These are phyloP conservation scores for Spongia lamella DNA, from an alignment of 37 sponge, comb jelly and placozoan genomes.

Conservation along the genomic window DNA sequence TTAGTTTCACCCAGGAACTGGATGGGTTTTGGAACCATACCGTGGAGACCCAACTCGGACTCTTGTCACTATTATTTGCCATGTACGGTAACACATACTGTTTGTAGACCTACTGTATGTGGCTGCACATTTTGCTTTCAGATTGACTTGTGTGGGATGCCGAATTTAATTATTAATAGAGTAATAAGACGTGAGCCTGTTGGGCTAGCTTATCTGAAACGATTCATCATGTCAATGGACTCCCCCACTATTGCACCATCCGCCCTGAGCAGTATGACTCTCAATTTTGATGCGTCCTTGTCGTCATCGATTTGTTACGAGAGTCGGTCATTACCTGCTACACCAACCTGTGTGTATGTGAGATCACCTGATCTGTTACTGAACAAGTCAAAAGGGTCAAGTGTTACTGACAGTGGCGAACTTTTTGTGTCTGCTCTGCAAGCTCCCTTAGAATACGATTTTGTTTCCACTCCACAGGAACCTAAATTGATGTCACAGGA, in stretches of 20 bases:
- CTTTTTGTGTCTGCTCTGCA: too few relatives aligned
- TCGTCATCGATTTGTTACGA: too few relatives aligned
- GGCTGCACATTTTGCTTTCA: neutral
- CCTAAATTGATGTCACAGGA: too few relatives aligned
- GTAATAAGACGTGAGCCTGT: constrained; percentile 26
- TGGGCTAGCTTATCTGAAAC: constrained; percentile 1
- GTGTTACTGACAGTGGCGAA: too few relatives aligned
- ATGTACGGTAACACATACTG: neutral
- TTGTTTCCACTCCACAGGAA: too few relatives aligned
- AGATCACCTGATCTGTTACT: too few relatives aligned
- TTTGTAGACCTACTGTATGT: neutral
- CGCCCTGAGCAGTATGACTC: too few relatives aligned
- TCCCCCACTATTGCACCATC: neutral
- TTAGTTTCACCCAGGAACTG: constrained; percentile 17
- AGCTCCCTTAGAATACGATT: too few relatives aligned
- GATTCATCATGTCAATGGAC: constrained; percentile 1
- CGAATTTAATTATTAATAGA: constrained; percentile 17
- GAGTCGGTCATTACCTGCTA: too few relatives aligned
- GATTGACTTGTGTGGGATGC: constrained; percentile 30
- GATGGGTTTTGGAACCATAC: constrained; percentile 12
- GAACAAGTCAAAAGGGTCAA: too few relatives aligned
- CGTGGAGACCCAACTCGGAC: neutral
- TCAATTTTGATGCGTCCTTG: too few relatives aligned
- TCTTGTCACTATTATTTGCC: constrained; percentile 6
- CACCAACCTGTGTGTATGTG: too few relatives aligned